phyloP scores from a whole-genome alignment of 2,797 vertebrate species.

The Clarias platycephalus region DNA sequence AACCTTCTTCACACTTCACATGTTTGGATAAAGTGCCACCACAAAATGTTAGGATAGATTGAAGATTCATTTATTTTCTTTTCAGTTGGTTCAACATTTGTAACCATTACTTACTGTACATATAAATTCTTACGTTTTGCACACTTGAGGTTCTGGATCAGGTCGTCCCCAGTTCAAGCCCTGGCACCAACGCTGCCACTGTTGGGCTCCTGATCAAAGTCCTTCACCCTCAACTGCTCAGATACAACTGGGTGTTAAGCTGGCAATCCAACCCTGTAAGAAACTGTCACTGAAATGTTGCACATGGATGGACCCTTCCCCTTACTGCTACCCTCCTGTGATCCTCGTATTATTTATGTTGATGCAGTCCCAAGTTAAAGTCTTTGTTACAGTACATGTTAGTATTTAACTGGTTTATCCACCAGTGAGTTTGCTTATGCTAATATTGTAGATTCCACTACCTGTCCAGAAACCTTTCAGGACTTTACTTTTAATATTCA shows the following conservation, averaged over 20 bases:
- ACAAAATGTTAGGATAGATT: not conserved
- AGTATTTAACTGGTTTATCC: not conserved
- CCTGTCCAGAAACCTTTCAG: not conserved
- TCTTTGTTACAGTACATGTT: not conserved
- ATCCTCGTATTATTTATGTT: no score
- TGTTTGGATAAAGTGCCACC: constrained; percentile 35
- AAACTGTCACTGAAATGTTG: no score
- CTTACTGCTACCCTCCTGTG: no score
- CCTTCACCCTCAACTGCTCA: no score
- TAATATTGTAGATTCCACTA: not conserved
- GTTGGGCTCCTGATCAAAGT: no score
- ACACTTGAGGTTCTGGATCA: not conserved
- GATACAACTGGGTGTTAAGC: no score
- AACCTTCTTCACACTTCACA: constrained; percentile 47
- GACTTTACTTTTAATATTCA: not conserved
- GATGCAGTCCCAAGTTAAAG: not conserved
- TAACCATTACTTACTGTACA: no score
- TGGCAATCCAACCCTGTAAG: no score
- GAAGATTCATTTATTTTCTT: not conserved
- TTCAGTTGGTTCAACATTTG: not conserved
- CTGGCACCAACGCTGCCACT: no score
- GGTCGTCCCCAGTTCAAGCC: no score
- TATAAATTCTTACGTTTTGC: not conserved
- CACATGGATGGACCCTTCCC: no score
- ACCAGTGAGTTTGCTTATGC: not conserved